Evolutionary conservation across 2,888 invertebrate genomes (phyloP).

Genomic region (Isoperla grammatica): DNA sequence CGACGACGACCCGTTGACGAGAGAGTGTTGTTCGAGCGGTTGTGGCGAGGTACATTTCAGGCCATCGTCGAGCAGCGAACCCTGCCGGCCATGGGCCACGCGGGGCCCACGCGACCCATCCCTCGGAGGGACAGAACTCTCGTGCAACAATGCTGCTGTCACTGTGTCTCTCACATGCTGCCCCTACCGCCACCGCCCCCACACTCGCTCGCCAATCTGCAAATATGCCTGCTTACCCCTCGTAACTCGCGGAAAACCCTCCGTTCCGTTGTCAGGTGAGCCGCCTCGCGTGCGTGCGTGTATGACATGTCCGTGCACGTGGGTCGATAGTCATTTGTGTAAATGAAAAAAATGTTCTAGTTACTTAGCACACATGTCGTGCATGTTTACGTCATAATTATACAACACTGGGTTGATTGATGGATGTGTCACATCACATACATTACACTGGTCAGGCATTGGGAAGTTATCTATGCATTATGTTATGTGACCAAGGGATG

Average conservation of each 20-base stretch:
- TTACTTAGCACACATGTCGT: too few species aligned
- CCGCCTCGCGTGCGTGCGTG: too few species aligned
- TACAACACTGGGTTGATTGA: too few species aligned
- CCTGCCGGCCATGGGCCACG: background rate
- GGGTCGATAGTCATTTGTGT: too few species aligned
- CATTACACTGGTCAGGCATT: too few species aligned
- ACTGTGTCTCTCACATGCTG: constrained; percentile 17
- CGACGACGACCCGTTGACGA: constrained; percentile 44
- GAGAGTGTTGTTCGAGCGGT: constrained; percentile 61
- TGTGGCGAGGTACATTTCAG: constrained; percentile 63
- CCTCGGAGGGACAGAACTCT: background rate
- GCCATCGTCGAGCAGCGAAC: constrained; percentile 31
- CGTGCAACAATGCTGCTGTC: constrained; percentile 25
- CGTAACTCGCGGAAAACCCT: constrained; percentile 51
- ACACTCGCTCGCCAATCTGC: constrained; percentile 34
- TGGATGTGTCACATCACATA: too few species aligned
- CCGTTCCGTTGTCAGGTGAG: constrained; percentile 62
- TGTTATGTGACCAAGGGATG: too few species aligned
- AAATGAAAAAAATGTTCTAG: too few species aligned
- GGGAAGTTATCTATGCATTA: too few species aligned
- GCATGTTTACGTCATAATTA: too few species aligned
- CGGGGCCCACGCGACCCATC: background rate
- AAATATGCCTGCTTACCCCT: constrained; percentile 39
- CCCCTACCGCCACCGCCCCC: constrained; percentile 33
- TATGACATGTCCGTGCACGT: too few species aligned